Conservation (phyloP, 2,113 vertebrate genomes). For the Nerophis ophidion region DNA sequence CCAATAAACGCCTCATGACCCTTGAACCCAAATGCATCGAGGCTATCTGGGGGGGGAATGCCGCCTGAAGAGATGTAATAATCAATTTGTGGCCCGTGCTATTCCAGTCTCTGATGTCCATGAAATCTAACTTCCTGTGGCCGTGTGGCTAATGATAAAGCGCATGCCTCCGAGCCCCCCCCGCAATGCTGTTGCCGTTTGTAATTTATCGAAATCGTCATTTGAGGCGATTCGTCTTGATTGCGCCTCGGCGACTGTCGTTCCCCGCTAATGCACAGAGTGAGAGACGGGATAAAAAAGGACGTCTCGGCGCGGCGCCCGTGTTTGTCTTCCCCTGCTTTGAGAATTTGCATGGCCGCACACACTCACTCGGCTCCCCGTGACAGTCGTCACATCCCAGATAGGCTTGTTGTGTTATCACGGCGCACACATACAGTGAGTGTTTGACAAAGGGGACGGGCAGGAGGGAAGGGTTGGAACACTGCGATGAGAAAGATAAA, state of each 20-base stretch:
- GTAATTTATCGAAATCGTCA: conserved; percentile 68
- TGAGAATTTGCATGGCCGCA: conserved; percentile 57
- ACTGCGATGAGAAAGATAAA: conserved; percentile 55
- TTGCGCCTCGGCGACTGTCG: conserved; percentile 65
- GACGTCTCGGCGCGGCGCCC: conserved; percentile 42
- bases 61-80: conserved; percentile 39
- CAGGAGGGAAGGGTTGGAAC: conserved; percentile 49
- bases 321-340: conserved; percentile 63
- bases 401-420: conserved; percentile 42
- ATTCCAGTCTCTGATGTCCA: conserved; percentile 41
- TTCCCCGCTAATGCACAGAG: conserved; percentile 60
- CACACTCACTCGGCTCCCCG: conserved; percentile 61
- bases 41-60: conserved; percentile 16
- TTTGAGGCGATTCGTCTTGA: conserved; percentile 66
- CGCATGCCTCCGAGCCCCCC: conserved; percentile 50
- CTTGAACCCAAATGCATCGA: conserved; percentile 38
- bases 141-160: conserved; percentile 51
- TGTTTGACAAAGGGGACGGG: conserved; percentile 61
- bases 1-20: conserved; percentile 35
- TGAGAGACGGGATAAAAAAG: conserved; percentile 57
- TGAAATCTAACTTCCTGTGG: conserved; percentile 47
- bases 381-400: conserved; percentile 39
- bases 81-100: conserved; percentile 29
- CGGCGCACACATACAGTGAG: conserved; percentile 48
- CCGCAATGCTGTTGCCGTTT: conserved; percentile 61